Evolutionary conservation across 2,888 invertebrate genomes (phyloP), one percentile per base, ranked within the genome.

Genomic region (Sinotaia quadrata): DNA sequence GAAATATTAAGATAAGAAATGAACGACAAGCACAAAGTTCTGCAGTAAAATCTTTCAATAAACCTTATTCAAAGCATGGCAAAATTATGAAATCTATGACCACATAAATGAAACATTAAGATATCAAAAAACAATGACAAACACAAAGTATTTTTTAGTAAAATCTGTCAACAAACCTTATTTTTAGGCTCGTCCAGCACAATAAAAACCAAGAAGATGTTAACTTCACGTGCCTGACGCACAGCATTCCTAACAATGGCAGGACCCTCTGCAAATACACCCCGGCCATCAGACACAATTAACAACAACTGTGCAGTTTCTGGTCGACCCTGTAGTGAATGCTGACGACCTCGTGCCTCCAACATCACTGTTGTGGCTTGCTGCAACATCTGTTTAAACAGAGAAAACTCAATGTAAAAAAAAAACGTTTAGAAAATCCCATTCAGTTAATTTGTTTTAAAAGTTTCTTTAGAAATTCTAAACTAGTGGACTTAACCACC

Each of bases 211-310:
- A 95, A 91, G 88, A 99, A 98, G 77, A 99, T 93, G 49, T 94
- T 93, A 66, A 93, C 91, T 62, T 95, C 91, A 73, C 93, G 91
- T 4, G 96, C 95, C 79, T 93, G 89, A 79, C 95, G 91, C 0
- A 98, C 93, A 0, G 96, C 94, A 76, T 92, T 92, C 74, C 90
- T 91, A 2, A 98, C 94, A 71, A 90, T 91, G 0, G 92, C 92
- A 81, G 93, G 92, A 0, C 97, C 97, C 72, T 90, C 89, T 85
- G 96, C 95, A 87, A 94, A 95, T 75, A 98, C 93, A 1, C 97
- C 97, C 51, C 97, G 91, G 0, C 98, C 99, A 89, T 99, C 99
- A 44, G 98, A 96, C 4, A 99, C 91, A 12, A 99, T 92, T 21
- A 99, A 91, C 76, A 99, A 87, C 51, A 99, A 89, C 88, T 96